A percentile compares a stretch with the other conserved stretches of the same genome.
Conservation (phyloP, 2,888 invertebrate genomes). For the Pseudeuparius sepicola region DNA sequence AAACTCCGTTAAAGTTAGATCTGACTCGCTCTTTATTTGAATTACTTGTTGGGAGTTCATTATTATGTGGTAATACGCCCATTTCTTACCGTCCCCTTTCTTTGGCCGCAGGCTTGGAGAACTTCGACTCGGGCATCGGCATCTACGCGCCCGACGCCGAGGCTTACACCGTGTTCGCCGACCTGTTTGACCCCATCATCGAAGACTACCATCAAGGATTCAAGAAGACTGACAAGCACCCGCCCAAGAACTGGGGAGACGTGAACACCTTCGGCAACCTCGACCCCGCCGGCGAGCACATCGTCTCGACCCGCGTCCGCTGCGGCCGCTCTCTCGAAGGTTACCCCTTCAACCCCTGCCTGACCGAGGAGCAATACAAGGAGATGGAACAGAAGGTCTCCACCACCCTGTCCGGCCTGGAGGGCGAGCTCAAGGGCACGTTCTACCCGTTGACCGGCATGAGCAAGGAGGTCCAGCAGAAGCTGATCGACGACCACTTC, state of each 20-base stretch:
- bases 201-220: conserved; percentile 95
- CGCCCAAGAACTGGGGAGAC: conserved; percentile 90
- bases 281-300: conserved; percentile 82
- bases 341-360: conserved; percentile 95
- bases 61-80: no score
- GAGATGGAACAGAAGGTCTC: conserved; percentile 93
- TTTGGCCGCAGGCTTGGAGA: conserved; percentile 89
- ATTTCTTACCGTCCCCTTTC: no score
- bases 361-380: conserved; percentile 93
- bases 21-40: no score
- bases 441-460: conserved; percentile 93
- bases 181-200: conserved; percentile 95
- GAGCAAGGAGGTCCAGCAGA: conserved; percentile 92
- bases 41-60: no score
- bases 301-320: conserved; percentile 92
- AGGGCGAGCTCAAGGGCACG: conserved; percentile 80
- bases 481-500: conserved; percentile 96
- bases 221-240: conserved; percentile 90
- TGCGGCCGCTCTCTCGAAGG: conserved; percentile 93
- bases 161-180: conserved; percentile 83
- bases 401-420: conserved; percentile 68
- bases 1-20: no score
- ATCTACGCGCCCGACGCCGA: conserved; percentile 98
- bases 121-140: conserved; percentile 93
- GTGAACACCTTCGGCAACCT: conserved; percentile 81